Evolutionary conservation across 2,797 vertebrate species (phyloP), one percentile per base, ranked within the genome.

Genomic region (Acipenser transmontanus): DNA sequence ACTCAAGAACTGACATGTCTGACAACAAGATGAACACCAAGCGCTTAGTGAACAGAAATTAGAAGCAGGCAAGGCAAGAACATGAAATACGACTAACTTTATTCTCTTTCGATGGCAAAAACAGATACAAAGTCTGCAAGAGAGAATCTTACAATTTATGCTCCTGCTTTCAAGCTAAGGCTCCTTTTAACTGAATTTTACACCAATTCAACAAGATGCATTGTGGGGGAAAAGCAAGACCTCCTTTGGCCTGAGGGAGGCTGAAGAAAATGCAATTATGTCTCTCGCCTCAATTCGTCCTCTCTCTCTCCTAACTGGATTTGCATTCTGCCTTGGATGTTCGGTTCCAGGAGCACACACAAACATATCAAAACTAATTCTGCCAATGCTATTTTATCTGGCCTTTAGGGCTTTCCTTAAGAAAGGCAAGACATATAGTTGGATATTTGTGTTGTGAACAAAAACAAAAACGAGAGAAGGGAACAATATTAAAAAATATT

Each of bases 211-310:
- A 64, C 72, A 60, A 68, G 70, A 78, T 70, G 67, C 67, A 74
- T 77, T 73, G 73, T 67, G 71, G 71, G 59, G 71, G 68, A 70
- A 72, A 70, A 62, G 0, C 74, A 49, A 72, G 72, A 69, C 67
- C 72, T 70, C 61, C 68, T 78, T 66, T 73, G 73, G 71, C 78
- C 66, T 0, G 47, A 74, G 76, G 83, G 80, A 75, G 66, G 73
- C 77, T 75, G 79, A 85, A 68, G 76, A 84, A 88, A 87, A 86
- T 80, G 80, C 82, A 89, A 88, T 90, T 86, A 88, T 76, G 73
- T 82, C 74, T 66, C 59, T 65, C 63, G 71, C 64, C 74, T 79
- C 76, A 85, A 82, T 76, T 79, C 74, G 74, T 79, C 78, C 81
- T 79, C 70, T 74, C 56, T 72, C 60, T 77, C 70, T 73, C 69